These are phyloP conservation scores for Parnassius orleans DNA, from an alignment of 2,888 invertebrate species.

Conservation along the genomic window DNA sequence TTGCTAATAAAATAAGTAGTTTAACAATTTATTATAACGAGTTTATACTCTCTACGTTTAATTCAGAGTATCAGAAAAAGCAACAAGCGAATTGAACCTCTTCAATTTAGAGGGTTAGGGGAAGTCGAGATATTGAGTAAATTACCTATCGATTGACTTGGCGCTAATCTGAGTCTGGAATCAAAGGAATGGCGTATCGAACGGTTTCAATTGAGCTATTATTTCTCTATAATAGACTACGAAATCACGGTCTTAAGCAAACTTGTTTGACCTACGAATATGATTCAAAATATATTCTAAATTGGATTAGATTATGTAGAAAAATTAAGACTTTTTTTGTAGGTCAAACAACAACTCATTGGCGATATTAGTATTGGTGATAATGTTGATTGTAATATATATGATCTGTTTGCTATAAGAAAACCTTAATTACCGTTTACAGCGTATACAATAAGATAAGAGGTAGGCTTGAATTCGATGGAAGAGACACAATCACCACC, in stretches of 20 bases:
- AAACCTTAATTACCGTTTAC: too few species aligned
- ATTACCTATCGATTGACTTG: slow-evolving; percentile 49
- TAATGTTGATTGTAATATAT: too few species aligned
- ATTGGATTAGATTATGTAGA: too few species aligned
- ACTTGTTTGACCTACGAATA: not conserved
- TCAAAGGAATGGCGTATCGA: slow-evolving; percentile 30
- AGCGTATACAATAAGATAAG: too few species aligned
- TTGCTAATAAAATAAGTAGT: too few species aligned
- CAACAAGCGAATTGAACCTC: slow-evolving; percentile 48
- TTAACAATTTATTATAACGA: too few species aligned
- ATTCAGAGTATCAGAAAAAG: slow-evolving; percentile 19
- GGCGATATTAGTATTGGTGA: too few species aligned
- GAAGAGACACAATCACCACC: too few species aligned
- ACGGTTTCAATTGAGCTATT: slow-evolving; percentile 8
- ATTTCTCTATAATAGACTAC: slow-evolving; percentile 18
- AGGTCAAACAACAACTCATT: too few species aligned
- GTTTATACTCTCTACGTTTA: not conserved
- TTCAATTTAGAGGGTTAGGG: slow-evolving; percentile 46
- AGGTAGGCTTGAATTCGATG: too few species aligned
- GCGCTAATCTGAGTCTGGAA: slow-evolving; percentile 46
- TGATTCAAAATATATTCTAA: not conserved
- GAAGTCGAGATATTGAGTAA: slow-evolving; percentile 51
- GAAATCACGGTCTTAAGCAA: not conserved
- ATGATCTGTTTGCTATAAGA: too few species aligned
- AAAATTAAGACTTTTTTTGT: too few species aligned